Percentiles rank a stretch among this genome's conserved stretches.
phyloP scores from a whole-genome alignment of 2,888 invertebrate genomes.

The Scaptomyza flava region DNA sequence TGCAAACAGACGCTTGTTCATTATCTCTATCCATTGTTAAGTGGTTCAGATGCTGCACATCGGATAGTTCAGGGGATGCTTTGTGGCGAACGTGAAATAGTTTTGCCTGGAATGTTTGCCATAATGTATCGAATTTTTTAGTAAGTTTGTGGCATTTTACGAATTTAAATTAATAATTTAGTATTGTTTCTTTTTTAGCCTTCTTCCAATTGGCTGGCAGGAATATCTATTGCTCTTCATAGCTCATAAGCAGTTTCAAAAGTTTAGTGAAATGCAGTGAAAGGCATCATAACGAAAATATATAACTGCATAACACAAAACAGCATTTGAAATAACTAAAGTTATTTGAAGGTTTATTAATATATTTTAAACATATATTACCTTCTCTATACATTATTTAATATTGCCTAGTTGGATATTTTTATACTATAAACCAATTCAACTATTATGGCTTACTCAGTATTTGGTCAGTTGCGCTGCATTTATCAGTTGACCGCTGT shows the following conservation, averaged over 20 bases:
- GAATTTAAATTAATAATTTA: not conserved
- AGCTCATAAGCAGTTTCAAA: not conserved
- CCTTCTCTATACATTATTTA: not conserved
- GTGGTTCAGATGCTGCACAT: conserved; percentile 54
- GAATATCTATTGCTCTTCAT: not conserved
- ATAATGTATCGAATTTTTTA: conserved; percentile 26
- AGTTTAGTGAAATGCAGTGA: not conserved
- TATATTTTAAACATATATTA: no score
- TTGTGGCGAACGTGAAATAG: conserved; percentile 60
- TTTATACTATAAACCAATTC: not conserved
- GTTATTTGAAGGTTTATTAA: no score
- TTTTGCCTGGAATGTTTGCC: conserved; percentile 48
- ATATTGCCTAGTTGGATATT: no score
- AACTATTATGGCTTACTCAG: conserved; percentile 4
- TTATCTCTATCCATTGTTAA: conserved; percentile 50
- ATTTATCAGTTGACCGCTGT: conserved; percentile 5
- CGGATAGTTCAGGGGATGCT: conserved; percentile 68
- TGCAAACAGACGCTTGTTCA: not conserved
- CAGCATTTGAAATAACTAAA: no score
- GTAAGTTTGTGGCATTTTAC: conserved; percentile 33
- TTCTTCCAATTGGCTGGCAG: conserved; percentile 54
- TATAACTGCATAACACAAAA: no score
- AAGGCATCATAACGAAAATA: no score
- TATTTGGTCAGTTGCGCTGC: not conserved
- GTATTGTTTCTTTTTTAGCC: conserved; percentile 8